Evolutionary conservation across 2,888 invertebrate species (phyloP).

Genomic region (Drosophila quinaria): DNA sequence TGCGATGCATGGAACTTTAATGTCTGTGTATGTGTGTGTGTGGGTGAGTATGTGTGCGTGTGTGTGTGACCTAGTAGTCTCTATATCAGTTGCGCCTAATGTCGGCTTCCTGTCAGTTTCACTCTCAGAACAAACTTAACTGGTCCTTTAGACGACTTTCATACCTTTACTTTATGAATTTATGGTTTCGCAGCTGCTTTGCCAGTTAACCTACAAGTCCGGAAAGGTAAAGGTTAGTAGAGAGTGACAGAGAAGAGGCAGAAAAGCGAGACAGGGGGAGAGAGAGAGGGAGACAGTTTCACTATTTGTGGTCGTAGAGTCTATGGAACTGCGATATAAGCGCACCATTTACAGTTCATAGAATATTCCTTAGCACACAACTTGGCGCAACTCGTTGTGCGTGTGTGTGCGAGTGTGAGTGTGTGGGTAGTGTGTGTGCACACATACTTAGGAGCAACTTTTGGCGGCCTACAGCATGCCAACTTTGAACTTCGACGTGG

Average conservation of each 20-base stretch:
- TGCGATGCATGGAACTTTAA: conserved; percentile 15
- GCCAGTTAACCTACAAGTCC: conserved; percentile 61
- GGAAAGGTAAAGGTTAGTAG: conserved; percentile 1
- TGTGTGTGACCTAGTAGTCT: conserved; percentile 34
- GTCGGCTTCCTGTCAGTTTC: conserved; percentile 67
- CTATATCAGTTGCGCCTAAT: conserved; percentile 60
- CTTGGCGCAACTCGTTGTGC: conserved; percentile 33
- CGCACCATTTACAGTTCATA: conserved; percentile 69
- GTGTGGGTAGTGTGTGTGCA: conserved; percentile 48
- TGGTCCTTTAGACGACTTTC: conserved; percentile 37
- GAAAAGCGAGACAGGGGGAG: conserved; percentile 12
- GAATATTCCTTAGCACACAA: conserved; percentile 75
- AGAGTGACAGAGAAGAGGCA: conserved; percentile 11
- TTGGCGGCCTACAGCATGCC: conserved; percentile 69
- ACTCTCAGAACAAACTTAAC: conserved; percentile 53
- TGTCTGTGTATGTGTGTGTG: not conserved
- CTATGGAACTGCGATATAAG: conserved; percentile 49
- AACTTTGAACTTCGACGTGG: conserved; percentile 76
- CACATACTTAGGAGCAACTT: conserved; percentile 67
- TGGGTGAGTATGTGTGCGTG: conserved; percentile 15
- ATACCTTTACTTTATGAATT: conserved; percentile 62
- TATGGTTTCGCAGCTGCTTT: conserved; percentile 67
- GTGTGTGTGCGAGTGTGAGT: conserved; percentile 8
- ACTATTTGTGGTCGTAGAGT: conserved; percentile 69
- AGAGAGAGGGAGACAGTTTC: conserved; percentile 7